Conservation (phyloP, 2,888 invertebrate genomes). For the Ectemnius lituratus region DNA sequence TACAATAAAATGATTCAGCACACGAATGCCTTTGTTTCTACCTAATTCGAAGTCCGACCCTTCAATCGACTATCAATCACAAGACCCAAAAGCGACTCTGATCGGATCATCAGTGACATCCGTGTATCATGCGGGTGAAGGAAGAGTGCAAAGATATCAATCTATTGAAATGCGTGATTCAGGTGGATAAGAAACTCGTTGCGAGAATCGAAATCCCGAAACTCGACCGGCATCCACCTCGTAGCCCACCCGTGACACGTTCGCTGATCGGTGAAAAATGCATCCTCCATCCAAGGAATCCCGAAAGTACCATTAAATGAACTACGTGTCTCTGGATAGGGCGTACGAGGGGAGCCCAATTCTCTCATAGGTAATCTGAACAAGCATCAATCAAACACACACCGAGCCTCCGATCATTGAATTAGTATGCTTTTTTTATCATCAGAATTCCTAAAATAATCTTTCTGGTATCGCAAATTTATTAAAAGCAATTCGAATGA, state of each 20-base stretch:
- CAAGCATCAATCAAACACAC: constrained; percentile 23
- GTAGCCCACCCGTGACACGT: constrained; percentile 48
- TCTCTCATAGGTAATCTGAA: constrained; percentile 45
- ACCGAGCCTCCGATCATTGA: not conserved
- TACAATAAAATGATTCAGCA: too few species aligned
- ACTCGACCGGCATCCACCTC: constrained; percentile 46
- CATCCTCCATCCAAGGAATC: constrained; percentile 33
- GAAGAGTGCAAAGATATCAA: constrained; percentile 1
- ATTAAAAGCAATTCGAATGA: too few species aligned
- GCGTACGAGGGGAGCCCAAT: constrained; percentile 32
- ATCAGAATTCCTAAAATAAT: not conserved
- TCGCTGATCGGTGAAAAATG: constrained; percentile 13
- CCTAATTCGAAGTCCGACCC: too few species aligned
- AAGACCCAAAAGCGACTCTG: too few species aligned
- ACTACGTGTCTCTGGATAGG: constrained; percentile 34
- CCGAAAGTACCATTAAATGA: constrained; percentile 32
- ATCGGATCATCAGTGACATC: too few species aligned
- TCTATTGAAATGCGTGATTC: constrained; percentile 39
- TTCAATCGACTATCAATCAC: too few species aligned
- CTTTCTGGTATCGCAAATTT: not conserved
- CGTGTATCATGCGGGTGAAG: not conserved
- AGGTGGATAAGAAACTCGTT: constrained; percentile 56
- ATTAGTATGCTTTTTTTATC: not conserved
- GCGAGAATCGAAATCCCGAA: constrained; percentile 51
- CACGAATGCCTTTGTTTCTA: too few species aligned